Evolutionary conservation across 2,888 invertebrate genomes (phyloP).

Genomic region (Augochlorella aurata): DNA sequence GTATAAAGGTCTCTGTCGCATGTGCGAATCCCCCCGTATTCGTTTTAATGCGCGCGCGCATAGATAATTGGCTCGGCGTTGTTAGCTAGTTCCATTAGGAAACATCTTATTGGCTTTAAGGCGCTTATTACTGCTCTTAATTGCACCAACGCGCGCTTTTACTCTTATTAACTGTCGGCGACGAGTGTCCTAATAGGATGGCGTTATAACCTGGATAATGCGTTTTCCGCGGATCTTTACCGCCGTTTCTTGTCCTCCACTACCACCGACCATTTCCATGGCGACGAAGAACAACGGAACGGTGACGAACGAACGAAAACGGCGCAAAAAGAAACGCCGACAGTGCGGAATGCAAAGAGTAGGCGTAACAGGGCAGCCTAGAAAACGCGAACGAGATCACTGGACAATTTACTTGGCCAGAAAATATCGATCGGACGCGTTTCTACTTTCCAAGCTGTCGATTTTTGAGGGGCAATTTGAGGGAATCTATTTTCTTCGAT

Average conservation of each 20-base stretch:
- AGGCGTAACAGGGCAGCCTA: too few relatives aligned
- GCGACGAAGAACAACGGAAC: slow-evolving; percentile 1
- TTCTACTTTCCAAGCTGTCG: neutral
- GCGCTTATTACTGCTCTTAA: slow-evolving; percentile 79
- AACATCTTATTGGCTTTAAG: slow-evolving; percentile 81
- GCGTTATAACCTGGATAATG: slow-evolving; percentile 69
- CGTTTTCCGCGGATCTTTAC: slow-evolving; percentile 65
- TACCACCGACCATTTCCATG: neutral
- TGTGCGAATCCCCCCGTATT: slow-evolving; percentile 35
- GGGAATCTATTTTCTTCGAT: too few relatives aligned
- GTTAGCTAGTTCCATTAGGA: slow-evolving; percentile 79
- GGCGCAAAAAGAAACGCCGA: neutral
- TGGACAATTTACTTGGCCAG: neutral
- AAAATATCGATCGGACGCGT: neutral
- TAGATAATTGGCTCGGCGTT: slow-evolving; percentile 79
- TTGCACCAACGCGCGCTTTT: slow-evolving; percentile 76
- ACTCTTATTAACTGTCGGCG: slow-evolving; percentile 77
- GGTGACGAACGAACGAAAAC: neutral
- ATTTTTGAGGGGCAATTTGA: neutral
- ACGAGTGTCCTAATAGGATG: slow-evolving; percentile 71
- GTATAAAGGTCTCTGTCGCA: slow-evolving; percentile 44
- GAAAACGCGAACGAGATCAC: too few relatives aligned
- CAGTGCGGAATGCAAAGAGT: too few relatives aligned
- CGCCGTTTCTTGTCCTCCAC: slow-evolving; percentile 27
- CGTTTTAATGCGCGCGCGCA: slow-evolving; percentile 64